phyloP scores from a whole-genome alignment of 37 sponge, comb jelly and placozoan species.

The Mnemiopsis leidyi region DNA sequence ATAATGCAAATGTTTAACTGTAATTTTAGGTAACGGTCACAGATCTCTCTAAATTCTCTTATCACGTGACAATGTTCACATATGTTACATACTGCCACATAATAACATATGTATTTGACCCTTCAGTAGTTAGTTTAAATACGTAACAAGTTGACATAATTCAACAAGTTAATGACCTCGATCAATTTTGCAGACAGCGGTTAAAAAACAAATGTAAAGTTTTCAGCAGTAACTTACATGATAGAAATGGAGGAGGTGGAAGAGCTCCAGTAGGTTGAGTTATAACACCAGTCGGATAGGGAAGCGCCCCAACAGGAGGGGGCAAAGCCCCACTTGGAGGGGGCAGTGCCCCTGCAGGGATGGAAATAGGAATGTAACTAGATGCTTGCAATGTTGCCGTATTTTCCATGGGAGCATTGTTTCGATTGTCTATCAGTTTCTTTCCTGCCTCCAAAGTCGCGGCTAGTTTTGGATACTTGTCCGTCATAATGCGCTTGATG shows the following conservation, averaged over 20 bases:
- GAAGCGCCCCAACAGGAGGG: conserved; percentile 23
- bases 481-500: background rate
- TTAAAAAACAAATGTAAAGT: too few relatives aligned
- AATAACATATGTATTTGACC: too few relatives aligned
- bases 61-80: too few relatives aligned
- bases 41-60: too few relatives aligned
- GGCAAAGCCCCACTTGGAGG: background rate
- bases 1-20: too few relatives aligned
- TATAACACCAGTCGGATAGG: background rate
- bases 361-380: background rate
- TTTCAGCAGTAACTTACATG: too few relatives aligned
- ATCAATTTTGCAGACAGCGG: too few relatives aligned
- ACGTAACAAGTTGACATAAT: too few relatives aligned
- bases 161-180: too few relatives aligned
- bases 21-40: too few relatives aligned
- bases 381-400: background rate
- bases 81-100: too few relatives aligned
- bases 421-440: background rate
- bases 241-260: background rate
- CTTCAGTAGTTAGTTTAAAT: too few relatives aligned
- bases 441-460: background rate
- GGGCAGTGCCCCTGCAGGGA: background rate
- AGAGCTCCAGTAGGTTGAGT: background rate
- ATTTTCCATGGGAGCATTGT: background rate
- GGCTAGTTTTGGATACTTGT: background rate